Evolutionary conservation across 2,888 invertebrate genomes (phyloP).

Genomic region (Omphaloscelis lunosa): DNA sequence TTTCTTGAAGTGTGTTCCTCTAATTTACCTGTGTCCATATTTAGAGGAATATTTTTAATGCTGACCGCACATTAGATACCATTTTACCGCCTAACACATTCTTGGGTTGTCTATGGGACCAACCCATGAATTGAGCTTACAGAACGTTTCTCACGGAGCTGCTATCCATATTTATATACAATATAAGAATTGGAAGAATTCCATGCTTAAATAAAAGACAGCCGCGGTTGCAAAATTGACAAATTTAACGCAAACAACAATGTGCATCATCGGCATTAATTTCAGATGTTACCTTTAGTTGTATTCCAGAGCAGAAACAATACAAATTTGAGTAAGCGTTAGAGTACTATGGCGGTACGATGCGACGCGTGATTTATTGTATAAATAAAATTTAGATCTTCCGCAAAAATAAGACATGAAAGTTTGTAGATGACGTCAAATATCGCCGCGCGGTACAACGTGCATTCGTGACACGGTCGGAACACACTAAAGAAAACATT

Average conservation of each 20-base stretch:
- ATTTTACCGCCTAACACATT: constrained; percentile 8
- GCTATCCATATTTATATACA: not conserved
- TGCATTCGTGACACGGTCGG: not conserved
- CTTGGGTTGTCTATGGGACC: not conserved
- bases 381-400: not conserved
- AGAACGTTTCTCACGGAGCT: not conserved
- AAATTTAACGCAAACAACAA: constrained; percentile 6
- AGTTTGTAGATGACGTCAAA: not conserved
- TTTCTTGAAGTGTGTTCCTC: constrained; percentile 19
- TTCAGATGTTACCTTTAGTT: not conserved
- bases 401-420: constrained; percentile 1
- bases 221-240: not conserved
- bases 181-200: not conserved
- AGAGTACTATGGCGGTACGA: not conserved
- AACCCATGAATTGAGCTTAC: not conserved
- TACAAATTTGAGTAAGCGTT: constrained; percentile 1
- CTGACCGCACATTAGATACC: constrained; percentile 47
- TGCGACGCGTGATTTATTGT: constrained; percentile 16
- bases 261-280: not conserved
- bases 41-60: constrained; percentile 20
- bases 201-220: not conserved
- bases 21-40: constrained; percentile 39
- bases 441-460: not conserved
- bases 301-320: constrained; percentile 13
- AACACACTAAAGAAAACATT: not conserved